Evolutionary conservation across 2,113 vertebrate genomes (phyloP).

Genomic region (Poeciliopsis prolifica): DNA sequence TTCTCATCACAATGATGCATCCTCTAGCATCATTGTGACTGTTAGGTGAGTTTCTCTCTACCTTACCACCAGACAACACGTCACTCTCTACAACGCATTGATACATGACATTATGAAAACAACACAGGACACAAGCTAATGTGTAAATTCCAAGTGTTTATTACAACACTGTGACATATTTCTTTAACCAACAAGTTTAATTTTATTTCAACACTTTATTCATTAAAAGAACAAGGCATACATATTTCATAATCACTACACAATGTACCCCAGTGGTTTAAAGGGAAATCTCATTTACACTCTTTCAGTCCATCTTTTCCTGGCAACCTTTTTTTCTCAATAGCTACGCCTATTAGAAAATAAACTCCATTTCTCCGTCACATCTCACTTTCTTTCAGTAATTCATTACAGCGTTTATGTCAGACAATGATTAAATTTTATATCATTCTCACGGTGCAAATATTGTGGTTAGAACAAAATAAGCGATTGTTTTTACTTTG

Average conservation of each 20-base stretch:
- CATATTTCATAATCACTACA: slow-evolving; percentile 51
- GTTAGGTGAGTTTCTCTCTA: no score
- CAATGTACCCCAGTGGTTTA: slow-evolving; percentile 3
- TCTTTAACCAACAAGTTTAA: slow-evolving; percentile 35
- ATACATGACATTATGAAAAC: background rate
- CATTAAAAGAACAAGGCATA: slow-evolving; percentile 24
- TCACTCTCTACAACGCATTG: background rate
- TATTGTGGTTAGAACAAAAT: slow-evolving; percentile 35
- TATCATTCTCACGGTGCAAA: slow-evolving; percentile 42
- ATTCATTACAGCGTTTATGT: slow-evolving; percentile 30
- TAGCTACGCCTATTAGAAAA: slow-evolving; percentile 37
- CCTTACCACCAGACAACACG: no score
- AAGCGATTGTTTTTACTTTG: slow-evolving; percentile 22
- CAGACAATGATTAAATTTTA: slow-evolving; percentile 15
- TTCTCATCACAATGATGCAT: no score
- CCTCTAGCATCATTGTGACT: no score
- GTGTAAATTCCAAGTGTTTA: slow-evolving; percentile 74
- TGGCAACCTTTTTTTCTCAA: slow-evolving; percentile 28
- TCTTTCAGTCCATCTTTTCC: slow-evolving; percentile 25
- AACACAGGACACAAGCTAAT: slow-evolving; percentile 5
- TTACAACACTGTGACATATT: slow-evolving; percentile 67
- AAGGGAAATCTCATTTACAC: slow-evolving; percentile 42
- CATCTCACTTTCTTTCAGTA: slow-evolving; percentile 18
- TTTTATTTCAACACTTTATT: slow-evolving; percentile 48
- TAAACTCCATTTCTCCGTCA: slow-evolving; percentile 17